A percentile compares a stretch with the other conserved stretches of the same genome.
Evolutionary conservation across 30 jellyfish, hydroid and myxozoan genomes (phyloP).

Genomic region (Hydractinia echinata): DNA sequence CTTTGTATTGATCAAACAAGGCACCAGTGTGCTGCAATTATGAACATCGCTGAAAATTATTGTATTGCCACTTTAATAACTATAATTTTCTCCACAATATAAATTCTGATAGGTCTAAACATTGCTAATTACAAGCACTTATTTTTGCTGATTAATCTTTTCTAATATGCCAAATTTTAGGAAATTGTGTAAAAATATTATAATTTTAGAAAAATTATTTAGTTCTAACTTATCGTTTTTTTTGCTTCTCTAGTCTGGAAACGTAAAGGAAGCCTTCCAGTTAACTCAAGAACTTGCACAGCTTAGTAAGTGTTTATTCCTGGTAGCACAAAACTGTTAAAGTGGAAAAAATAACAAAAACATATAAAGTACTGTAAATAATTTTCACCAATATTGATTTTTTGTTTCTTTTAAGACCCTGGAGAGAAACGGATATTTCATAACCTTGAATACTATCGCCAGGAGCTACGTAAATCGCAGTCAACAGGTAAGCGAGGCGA

Average conservation of each 20-base stretch:
- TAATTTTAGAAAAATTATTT: no score
- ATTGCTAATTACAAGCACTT: no score
- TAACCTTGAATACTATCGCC: slow-evolving; percentile 50
- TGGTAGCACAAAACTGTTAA: no score
- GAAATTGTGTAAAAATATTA: no score
- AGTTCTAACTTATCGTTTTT: not conserved
- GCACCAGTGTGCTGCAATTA: no score
- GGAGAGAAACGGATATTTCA: slow-evolving; percentile 47
- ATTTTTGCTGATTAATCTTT: no score
- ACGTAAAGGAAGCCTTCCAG: slow-evolving; percentile 24
- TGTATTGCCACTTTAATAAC: not conserved
- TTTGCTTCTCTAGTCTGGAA: slow-evolving; percentile 21
- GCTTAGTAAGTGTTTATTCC: slow-evolving; percentile 6
- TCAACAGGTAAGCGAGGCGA: slow-evolving; percentile 86
- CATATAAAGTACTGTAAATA: not conserved
- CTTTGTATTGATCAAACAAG: not conserved
- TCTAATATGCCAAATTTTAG: no score
- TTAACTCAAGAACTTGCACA: slow-evolving; percentile 19
- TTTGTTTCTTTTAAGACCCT: slow-evolving; percentile 49
- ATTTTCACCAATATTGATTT: not conserved
- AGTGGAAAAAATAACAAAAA: no score
- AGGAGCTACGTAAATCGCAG: slow-evolving; percentile 39
- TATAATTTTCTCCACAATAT: no score
- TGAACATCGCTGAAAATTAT: not conserved
- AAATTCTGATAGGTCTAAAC: no score